Evolutionary conservation across 2,797 vertebrate species (phyloP), one percentile per base, ranked within the genome.

Genomic region (Diplodus puntazzo): DNA sequence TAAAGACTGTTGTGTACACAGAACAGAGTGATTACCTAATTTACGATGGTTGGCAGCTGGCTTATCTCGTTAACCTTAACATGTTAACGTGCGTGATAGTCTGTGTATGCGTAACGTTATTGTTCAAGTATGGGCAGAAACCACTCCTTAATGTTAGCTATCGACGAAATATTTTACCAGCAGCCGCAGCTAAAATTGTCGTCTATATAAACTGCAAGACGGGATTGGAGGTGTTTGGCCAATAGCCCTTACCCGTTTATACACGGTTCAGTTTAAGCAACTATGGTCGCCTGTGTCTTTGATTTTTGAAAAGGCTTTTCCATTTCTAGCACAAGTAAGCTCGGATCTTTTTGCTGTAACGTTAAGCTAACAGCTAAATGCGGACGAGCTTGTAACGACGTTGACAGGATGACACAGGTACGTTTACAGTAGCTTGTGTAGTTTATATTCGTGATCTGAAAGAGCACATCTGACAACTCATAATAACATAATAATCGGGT

Each of bases 61-160:
- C 21, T 49, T 4, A 9, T 48, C 1, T 63, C 0, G 30, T 45
- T 45, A 62, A 62, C 23, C 8, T 54, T 55, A n/a, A 59, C 42
- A 61, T 25, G 34, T 43, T 16, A n/a, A 49, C 61, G 2, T 20
- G 6, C 1, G 16, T 0, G 34, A 3, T 52, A 11, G 4, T 52
- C 1, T 4, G 11, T 64, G 43, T 66, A 43, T 58, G 43, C 67
- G 70, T 46, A 25, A 25, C 25, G 25, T 25, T 25, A 53, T 75
- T 87, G 77, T 58, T 30, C 18, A 18, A 14, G 46, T 46, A 60
- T 14, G 13, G 46, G 17, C 48, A 43, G 30, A 88, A 77, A 81
- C 84, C 89, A 61, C 77, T 86, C 84, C 75, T 85, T 79, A 39
- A 67, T 54, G 45, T 71, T 79, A 73, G 77, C 80, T 18, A 11